Base-by-base conservation (phyloP, 2,797 vertebrate genomes). In the Adelosebastes latens region DNA sequence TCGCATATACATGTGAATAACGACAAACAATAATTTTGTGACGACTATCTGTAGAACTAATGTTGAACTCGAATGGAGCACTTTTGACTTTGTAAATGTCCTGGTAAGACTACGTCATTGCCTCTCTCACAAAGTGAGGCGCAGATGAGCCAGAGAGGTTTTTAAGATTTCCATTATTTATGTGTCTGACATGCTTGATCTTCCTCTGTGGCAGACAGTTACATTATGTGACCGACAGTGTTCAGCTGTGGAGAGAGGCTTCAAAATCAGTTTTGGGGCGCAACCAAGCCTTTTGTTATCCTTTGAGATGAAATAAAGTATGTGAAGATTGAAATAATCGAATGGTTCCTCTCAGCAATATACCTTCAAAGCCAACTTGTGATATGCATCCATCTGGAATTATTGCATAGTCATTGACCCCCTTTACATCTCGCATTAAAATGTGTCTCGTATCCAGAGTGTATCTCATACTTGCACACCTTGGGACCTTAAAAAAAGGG, bases 101-200 rank as follows among this genome's bases (percentile, higher is more conserved):
- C 76, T 72, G 42, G n/a, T 75, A 14, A 34, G 64, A 58, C 18
- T 1, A 7, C 11, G 2, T 72, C 68, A 56, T 10, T 20, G 18
- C 29, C 20, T 63, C 65, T 63, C 39, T 56, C 63, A 49, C 25
- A 69, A 64, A 81, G 49, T 67, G 59, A 70, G 62, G 18, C 70
- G 70, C 71, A 61, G 74, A 81, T 80, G 66, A 87, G 75, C 59
- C 29, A 32, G 53, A 74, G 58, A 83, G 73, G 49, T 80, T 89
- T 86, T 83, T 86, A 85, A 77, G 62, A 55, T 42, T 74, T 87
- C 16, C 27, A 79, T 91, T 80, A 89, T 88, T 91, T 31, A 89
- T 87, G 75, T 36, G 14, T 66, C 61, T 88, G 81, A 81, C 84
- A 73, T 42, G 49, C 73, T 72, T 76, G 79, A 83, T 83, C 72